These are phyloP conservation scores for Plecotus auritus DNA, from an alignment of 2,113 vertebrate species.

Conservation along the genomic window DNA sequence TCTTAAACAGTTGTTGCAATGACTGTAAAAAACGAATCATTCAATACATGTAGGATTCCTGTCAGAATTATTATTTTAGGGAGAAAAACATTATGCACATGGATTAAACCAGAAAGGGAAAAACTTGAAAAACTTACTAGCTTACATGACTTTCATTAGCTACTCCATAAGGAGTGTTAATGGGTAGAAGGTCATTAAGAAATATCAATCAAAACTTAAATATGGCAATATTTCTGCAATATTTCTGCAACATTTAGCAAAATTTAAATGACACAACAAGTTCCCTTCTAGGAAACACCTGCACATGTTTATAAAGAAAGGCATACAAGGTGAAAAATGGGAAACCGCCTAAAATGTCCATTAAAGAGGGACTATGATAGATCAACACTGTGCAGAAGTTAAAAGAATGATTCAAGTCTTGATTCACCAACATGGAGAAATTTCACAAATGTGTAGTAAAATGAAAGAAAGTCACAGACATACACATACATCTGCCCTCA, in stretches of 20 bases:
- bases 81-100: neutral
- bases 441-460: neutral
- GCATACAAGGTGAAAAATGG: neutral
- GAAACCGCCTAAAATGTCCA: neutral
- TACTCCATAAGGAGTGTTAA: neutral
- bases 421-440: neutral
- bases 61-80: neutral
- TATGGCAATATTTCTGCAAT: neutral
- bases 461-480: neutral
- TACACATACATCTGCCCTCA: neutral
- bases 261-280: neutral
- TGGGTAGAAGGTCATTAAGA: neutral
- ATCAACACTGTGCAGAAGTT: neutral
- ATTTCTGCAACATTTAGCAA: neutral
- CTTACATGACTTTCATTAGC: neutral
- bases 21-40: neutral
- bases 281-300: neutral
- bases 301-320: neutral
- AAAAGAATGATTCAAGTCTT: neutral
- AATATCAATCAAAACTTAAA: neutral
- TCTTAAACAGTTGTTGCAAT: neutral
- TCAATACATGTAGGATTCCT: neutral
- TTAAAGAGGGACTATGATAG: neutral
- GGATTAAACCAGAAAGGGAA: neutral
- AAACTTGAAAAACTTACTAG: neutral